Conservation (phyloP, 2,797 vertebrate genomes). For the Lerista edwardsae region DNA sequence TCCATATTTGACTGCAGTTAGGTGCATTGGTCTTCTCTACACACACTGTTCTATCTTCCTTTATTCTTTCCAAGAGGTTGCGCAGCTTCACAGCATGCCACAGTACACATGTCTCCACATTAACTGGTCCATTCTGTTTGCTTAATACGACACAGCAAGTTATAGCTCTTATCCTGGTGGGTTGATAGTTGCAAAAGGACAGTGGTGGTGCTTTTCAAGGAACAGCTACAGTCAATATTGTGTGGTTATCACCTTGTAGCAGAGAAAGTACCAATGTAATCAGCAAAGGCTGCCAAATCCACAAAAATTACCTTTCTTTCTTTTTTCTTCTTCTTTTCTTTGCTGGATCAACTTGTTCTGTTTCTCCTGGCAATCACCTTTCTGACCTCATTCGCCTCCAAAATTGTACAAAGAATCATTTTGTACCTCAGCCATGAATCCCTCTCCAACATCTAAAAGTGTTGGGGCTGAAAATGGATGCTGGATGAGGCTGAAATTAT, state of each 20-base stretch:
- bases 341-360: background rate
- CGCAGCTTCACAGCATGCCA: background rate
- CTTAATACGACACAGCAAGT: background rate
- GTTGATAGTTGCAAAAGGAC: background rate
- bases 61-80: background rate
- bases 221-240: slow-evolving; percentile 6
- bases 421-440: background rate
- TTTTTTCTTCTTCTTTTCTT: background rate
- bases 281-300: background rate
- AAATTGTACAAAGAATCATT: slow-evolving; percentile 7
- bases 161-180: background rate
- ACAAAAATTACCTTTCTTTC: slow-evolving; percentile 23
- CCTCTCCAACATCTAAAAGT: background rate
- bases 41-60: background rate
- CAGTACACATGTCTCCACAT: background rate
- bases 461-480: slow-evolving; percentile 5
- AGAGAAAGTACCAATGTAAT: background rate
- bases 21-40: too few relatives aligned
- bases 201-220: background rate
- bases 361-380: slow-evolving; percentile 22
- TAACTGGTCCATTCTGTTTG: background rate
- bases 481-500: slow-evolving; percentile 16
- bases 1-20: background rate
- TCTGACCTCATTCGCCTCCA: slow-evolving; percentile 25
- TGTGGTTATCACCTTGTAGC: background rate